Percentiles rank a stretch among this genome's conserved stretches.
Conservation (phyloP, 2,888 invertebrate species). For the Tricholauxania praeusta region DNA sequence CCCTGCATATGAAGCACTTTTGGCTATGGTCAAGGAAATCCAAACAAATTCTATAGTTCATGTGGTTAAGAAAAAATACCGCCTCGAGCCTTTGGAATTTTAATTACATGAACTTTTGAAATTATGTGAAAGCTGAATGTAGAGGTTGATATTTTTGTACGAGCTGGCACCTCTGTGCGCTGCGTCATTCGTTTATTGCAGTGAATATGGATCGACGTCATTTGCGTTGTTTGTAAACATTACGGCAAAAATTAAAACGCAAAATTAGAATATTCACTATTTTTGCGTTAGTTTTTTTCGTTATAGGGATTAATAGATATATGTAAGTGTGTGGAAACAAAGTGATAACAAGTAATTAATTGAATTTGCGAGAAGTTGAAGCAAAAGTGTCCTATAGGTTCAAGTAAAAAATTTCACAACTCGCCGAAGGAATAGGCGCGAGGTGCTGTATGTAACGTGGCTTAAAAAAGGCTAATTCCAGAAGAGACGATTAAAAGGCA, state of each 20-base stretch:
- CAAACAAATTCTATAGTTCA: too few relatives aligned
- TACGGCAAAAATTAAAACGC: constrained; percentile 33
- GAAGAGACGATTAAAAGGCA: constrained; percentile 7
- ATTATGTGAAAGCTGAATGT: too few relatives aligned
- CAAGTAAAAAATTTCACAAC: constrained; percentile 11
- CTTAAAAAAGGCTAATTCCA: constrained; percentile 3
- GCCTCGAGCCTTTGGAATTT: too few relatives aligned
- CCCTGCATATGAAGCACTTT: too few relatives aligned
- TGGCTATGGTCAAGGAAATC: too few relatives aligned
- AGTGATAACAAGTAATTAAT: constrained; percentile 21
- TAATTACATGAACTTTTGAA: too few relatives aligned
- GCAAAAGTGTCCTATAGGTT: too few relatives aligned
- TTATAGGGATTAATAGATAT: background rate
- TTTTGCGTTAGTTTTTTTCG: background rate
- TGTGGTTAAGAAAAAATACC: too few relatives aligned
- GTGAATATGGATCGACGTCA: constrained; percentile 31
- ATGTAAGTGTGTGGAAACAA: background rate
- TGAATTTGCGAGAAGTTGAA: background rate
- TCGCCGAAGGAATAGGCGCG: background rate
- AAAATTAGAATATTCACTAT: background rate
- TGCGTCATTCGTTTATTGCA: background rate
- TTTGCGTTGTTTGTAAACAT: constrained; percentile 36
- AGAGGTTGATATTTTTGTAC: background rate
- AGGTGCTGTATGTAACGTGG: constrained; percentile 26
- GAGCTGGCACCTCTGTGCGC: too few relatives aligned